Conservation (phyloP, 2,797 vertebrate species). For the Loris lydekkerianus region DNA sequence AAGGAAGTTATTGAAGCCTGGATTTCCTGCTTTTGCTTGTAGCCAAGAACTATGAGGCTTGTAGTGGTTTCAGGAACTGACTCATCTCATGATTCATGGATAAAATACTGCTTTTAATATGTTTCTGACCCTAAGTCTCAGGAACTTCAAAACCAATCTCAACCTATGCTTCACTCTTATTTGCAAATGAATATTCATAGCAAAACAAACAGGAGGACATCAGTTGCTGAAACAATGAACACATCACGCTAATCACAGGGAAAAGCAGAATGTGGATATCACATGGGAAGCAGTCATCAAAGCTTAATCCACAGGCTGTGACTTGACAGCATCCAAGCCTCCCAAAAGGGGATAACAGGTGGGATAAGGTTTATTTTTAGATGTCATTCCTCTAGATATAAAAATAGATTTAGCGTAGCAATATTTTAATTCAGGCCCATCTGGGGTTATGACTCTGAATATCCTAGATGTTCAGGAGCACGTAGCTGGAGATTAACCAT, state of each 20-base stretch:
- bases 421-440: slow-evolving; percentile 77
- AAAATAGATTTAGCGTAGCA: slow-evolving; percentile 70
- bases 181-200: slow-evolving; percentile 74
- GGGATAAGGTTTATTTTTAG: slow-evolving; percentile 79
- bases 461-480: slow-evolving; percentile 66
- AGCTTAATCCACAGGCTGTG: slow-evolving; percentile 62
- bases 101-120: slow-evolving; percentile 94
- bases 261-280: slow-evolving; percentile 21
- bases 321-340: slow-evolving; percentile 65
- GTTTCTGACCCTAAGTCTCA: slow-evolving; percentile 91
- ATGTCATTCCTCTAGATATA: slow-evolving; percentile 66
- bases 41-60: slow-evolving; percentile 96
- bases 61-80: slow-evolving; percentile 98
- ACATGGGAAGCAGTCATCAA: slow-evolving; percentile 31
- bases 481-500: slow-evolving; percentile 52
- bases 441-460: slow-evolving; percentile 67
- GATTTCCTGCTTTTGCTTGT: slow-evolving; percentile 96
- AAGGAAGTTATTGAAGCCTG: slow-evolving; percentile 98
- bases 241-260: background rate
- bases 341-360: slow-evolving; percentile 80
- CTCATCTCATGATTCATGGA: slow-evolving; percentile 96
- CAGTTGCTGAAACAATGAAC: slow-evolving; percentile 21
- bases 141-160: slow-evolving; percentile 87
- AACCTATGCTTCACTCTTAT: slow-evolving; percentile 80
- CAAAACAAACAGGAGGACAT: slow-evolving; percentile 64